Base-by-base conservation (phyloP, 2,113 vertebrate genomes). In the Sialia sialis region DNA sequence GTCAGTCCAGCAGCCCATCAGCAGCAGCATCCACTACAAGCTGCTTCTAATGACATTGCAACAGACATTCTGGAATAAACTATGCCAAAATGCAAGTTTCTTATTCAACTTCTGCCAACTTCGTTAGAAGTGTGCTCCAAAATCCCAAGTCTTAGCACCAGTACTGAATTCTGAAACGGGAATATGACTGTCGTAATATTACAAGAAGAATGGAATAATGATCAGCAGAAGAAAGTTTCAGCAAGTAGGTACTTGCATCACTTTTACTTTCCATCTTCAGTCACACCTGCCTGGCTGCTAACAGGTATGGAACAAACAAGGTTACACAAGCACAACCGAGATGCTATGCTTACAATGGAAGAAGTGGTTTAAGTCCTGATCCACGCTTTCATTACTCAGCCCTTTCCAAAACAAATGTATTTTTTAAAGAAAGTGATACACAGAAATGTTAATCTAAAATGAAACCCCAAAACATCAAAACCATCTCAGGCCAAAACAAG, bases 331-430 rank as follows among this genome's bases (percentile, higher is more conserved):
- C 14, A 2, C 30, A 80, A 80, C 16, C 63, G 15, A 72, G 66
- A 75, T 46, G 11, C 38, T 17, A 56, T 4, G 56, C 29, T 44
- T 64, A 30, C 13, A 67, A 56, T 3, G 5, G 38, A 62, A 88
- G 29, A 30, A 10, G 18, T 36, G 20, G 10, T 58, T 64, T 59
- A 68, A 69, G 41, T 27, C 51, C 16, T 1, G 0, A 60, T 10
- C 22, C 32, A 62, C 0, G 0, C 26, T 69, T 58, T 19, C 7
- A 1, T 14, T 60, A 58, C 21, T 48, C 3, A n/a, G 25, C 5
- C 11, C 18, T 34, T 80, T 68, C 66, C 34, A 26, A 75, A 83
- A 39, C 3, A 69, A 29, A 51, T 1, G 1, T 16, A 3, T 13
- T 38, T 64, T 63, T 72, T 66, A 0, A 63, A 66, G 18, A 34